Evolutionary conservation across 2,113 vertebrate species (phyloP).

Genomic region (Pygoscelis adeliae): DNA sequence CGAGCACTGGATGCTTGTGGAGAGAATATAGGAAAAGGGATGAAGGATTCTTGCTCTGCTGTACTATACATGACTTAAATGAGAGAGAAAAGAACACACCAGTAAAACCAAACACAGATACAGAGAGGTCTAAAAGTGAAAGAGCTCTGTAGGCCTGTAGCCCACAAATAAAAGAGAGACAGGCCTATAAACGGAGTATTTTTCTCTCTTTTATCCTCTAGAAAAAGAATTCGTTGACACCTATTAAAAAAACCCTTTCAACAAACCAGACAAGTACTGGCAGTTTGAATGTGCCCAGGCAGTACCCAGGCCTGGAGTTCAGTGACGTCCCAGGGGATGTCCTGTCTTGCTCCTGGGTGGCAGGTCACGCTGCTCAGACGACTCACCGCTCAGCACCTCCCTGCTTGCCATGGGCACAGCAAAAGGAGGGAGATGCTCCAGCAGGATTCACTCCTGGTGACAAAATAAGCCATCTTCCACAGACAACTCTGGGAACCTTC

Average conservation of each 20-base stretch:
- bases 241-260: background rate
- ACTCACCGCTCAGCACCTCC: background rate
- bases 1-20: background rate
- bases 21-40: background rate
- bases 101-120: background rate
- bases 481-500: background rate
- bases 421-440: background rate
- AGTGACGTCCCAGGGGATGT: accelerated
- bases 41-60: background rate
- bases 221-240: background rate
- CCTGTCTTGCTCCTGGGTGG: background rate
- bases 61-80: background rate
- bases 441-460: background rate
- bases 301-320: background rate
- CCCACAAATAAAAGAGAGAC: background rate
- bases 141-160: background rate
- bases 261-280: background rate
- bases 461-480: background rate
- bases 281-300: background rate
- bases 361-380: accelerated
- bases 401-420: background rate
- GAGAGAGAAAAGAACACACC: background rate
- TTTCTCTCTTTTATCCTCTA: background rate
- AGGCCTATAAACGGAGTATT: background rate
- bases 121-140: background rate